A percentile compares a stretch with the other conserved stretches of the same genome.
phyloP scores from a whole-genome alignment of 2,888 invertebrate species.

The Patella depressa region DNA sequence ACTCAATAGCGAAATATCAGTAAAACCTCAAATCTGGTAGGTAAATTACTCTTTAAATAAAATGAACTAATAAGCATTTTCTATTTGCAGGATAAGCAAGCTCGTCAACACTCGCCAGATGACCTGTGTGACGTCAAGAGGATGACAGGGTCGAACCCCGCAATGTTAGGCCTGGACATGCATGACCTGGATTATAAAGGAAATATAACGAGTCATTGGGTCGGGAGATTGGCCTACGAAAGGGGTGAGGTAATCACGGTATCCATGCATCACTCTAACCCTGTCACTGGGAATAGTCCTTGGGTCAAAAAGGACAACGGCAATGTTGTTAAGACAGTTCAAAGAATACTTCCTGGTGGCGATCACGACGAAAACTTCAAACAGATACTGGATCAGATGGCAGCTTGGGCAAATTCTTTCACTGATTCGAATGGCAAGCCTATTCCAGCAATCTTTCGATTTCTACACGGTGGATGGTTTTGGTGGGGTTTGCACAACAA shows the following conservation, averaged over 20 bases:
- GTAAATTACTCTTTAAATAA: neutral
- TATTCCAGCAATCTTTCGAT: too few species aligned
- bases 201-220: conserved; percentile 12
- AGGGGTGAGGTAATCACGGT: conserved; percentile 27
- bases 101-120: conserved; percentile 19
- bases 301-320: conserved; percentile 29
- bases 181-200: conserved; percentile 16
- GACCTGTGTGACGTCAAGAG: conserved; percentile 37
- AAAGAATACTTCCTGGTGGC: conserved; percentile 30
- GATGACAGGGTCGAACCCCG: conserved; percentile 36
- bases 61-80: neutral
- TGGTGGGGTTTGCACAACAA: neutral
- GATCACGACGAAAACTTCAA: conserved; percentile 24
- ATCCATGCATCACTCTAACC: conserved; percentile 33
- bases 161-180: conserved; percentile 33
- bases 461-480: too few species aligned
- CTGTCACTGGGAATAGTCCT: conserved; percentile 24
- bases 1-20: too few species aligned
- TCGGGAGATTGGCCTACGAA: conserved; percentile 29
- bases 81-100: conserved; percentile 16
- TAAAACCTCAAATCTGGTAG: too few species aligned
- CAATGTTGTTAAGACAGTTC: conserved; percentile 26
- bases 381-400: neutral
- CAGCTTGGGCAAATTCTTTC: too few species aligned
- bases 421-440: too few species aligned